Base-by-base conservation (phyloP, 1,140 invertebrate genomes). In the Ceratoteleas bidentatus region DNA sequence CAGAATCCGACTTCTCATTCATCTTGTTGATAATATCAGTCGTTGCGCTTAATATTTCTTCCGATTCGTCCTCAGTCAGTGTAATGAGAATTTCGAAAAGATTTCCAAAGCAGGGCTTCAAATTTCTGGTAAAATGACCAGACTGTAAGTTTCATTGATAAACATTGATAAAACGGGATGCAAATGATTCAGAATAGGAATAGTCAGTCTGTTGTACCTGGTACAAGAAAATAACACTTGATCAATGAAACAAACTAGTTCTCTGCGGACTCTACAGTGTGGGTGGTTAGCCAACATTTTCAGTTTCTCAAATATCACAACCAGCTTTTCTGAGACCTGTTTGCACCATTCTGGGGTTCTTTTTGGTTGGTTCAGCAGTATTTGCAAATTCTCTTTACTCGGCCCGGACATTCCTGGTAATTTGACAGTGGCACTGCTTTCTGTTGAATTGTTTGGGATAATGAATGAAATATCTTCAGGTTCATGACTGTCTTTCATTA, bases 31-130 rank as follows among this genome's bases (percentile, higher is more conserved):
- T 79, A 0, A 88, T 85, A 14, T 75, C 66, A 0, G 83, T 81
- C 72, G 92, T 91, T 61, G 85, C 87, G n/a, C 89, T 72, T 6
- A 88, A 83, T 15, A 94, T 90, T 83, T 92, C 88, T 6, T 80
- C 47, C 57, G 89, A 88, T 40, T 92, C 90, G 87, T 95, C 94
- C 86, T 94, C 92, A 0, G 93, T 91, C 3, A 95, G 84, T 7
- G 91, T 89, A 53, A 95, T 92, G 7, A 94, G 84, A 60, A 94
- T 91, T 85, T 94, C 93, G 14, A 94, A 86, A 6, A 93, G 84
- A 74, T 91, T 88, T 54, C 90, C 87, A 47, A 93, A 84, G 47
- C 92, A 93, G 14, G 90, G 87, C 69, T 91, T 90, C 91, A 94
- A 93, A 74, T 93, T 93, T 75, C 93, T 94, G 74, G 49, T 40